Conservation (phyloP, 2,113 vertebrate species). For the Noctilio leporinus region DNA sequence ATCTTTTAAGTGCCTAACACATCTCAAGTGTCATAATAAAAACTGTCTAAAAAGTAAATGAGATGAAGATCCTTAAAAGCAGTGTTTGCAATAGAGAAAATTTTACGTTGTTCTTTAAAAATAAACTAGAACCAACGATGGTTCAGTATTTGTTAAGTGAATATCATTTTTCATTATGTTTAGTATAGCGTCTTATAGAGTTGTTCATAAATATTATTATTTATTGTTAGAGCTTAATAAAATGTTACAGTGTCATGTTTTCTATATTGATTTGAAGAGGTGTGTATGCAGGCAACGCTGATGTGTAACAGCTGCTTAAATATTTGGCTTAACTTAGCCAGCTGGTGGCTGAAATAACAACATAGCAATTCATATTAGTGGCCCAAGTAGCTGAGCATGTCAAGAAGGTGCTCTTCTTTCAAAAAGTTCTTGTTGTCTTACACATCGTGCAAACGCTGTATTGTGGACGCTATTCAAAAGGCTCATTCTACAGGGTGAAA, state of each 20-base stretch:
- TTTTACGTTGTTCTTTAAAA: not conserved
- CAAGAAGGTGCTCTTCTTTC: not conserved
- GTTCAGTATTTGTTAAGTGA: not conserved
- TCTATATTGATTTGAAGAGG: not conserved
- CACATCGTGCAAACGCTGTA: slow-evolving; percentile 37
- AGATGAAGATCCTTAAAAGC: not conserved
- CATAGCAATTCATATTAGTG: not conserved
- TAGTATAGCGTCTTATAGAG: not conserved
- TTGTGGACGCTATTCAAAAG: slow-evolving; percentile 31
- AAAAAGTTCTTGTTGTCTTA: not conserved
- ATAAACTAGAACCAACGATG: not conserved
- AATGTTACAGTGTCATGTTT: not conserved
- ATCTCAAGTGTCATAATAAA: slow-evolving; percentile 29
- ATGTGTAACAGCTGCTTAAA: not conserved
- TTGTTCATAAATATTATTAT: not conserved
- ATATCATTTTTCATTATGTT: not conserved
- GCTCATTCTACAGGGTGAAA: slow-evolving; percentile 23
- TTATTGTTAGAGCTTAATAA: not conserved
- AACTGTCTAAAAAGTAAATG: not conserved
- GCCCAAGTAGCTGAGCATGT: not conserved
- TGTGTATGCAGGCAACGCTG: not conserved
- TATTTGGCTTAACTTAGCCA: not conserved
- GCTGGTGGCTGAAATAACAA: not conserved
- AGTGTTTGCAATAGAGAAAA: not conserved
- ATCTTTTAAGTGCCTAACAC: slow-evolving; percentile 61